Evolutionary conservation across 2,113 vertebrate species (phyloP), one percentile per base, ranked within the genome.

Genomic region (Prunella fulvescens): DNA sequence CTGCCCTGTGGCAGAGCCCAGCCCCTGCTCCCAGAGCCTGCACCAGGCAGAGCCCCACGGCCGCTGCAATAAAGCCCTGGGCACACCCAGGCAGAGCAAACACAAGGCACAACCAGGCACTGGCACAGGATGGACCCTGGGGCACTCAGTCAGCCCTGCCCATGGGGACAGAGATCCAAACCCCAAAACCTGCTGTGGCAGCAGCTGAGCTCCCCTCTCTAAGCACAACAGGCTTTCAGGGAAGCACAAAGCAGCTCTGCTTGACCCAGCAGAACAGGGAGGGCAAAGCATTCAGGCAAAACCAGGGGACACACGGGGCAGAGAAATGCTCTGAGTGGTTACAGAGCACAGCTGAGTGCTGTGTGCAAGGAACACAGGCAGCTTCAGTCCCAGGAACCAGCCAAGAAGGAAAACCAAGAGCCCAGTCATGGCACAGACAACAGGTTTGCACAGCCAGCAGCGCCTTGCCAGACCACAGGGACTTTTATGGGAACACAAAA

Each of bases 81-180:
- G 31, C 66, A 3, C 93, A 40, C 91, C 94, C 91, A 35, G 57
- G 86, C 53, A 91, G 22, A 79, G 81, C 91, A 96, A 92, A 96
- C 90, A 97, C 4, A 3, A 18, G 78, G 69, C 82, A 54, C 60
- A 47, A 9, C 3, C 54, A 13, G 47, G 20, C 2, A 2, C 81
- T 62, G 53, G 88, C 70, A 44, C 66, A 5, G 44, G 47, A 53
- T 1, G 7, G 70, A 10, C 35, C 51, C 7, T 4, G 1, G 72
- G 3, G 44, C 20, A n/a, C 7, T 31, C 48, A 3, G 5, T 7
- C 39, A 20, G 14, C 65, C 42, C 61, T 92, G 66, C 66, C 80
- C 12, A 0, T 0, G 3, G 28, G 58, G 29, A 7, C 0, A 54
- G 40, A 53, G 61, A 70, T 44, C 26, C 67, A 24, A 31, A 60